Evolutionary conservation across 2,797 vertebrate genomes (phyloP), one percentile per base, ranked within the genome.

Genomic region (Morelia viridis): DNA sequence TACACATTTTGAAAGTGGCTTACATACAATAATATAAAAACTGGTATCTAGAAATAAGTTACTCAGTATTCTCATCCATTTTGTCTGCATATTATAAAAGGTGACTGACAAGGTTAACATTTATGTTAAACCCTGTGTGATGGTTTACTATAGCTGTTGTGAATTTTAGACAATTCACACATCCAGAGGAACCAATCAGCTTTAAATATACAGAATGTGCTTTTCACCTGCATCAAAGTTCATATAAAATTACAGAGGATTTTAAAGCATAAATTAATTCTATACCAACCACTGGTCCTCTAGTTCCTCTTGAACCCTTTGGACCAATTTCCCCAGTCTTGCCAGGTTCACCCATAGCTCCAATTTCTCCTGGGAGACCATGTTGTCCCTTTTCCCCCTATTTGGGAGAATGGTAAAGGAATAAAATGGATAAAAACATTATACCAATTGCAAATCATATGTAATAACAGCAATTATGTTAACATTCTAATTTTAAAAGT

Each of bases 221-320:
- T 62, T n/a, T 89, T 35, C 3, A 61, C 22, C 6, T 87, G 26
- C 35, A 87, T 46, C 24, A 62, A 41, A 61, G 8, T 60, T 94
- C 93, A 93, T 5, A 89, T 0, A 4, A 35, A 58, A 91, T 60
- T 91, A 80, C 60, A 87, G 17, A 46, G 1, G 0, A 91, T 9
- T 62, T 89, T 68, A 95, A 92, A 94, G 90, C 92, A 62, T 92
- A 95, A 95, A 6, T 84, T 64, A 85, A 83, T 90, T 91, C 84
- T 92, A 12, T 95, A 98, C 97, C 94, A 94, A 99, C 99, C 96
- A 97, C 92, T 65, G 97, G 94, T 94, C 99, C 99, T 97, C 98
- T 98, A 90, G 98, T 99, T 97, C 99, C 99, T 95, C 99, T 98
- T 97, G 98, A 97, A 80, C 99, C 99, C 97, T 99, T 99, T 58